Conservation (phyloP, 2,113 vertebrate species). For the Chrysemys picta region DNA sequence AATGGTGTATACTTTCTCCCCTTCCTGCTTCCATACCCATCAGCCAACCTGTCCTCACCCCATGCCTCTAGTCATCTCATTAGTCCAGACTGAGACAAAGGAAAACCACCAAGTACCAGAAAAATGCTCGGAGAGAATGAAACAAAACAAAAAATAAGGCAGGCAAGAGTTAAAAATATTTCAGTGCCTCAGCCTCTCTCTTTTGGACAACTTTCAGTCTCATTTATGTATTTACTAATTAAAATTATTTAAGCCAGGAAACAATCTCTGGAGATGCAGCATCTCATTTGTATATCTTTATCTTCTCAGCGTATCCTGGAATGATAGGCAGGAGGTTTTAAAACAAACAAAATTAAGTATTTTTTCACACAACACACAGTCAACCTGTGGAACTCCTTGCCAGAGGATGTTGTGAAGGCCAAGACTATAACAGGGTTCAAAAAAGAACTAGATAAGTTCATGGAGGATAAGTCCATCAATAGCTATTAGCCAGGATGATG, state of each 20-base stretch:
- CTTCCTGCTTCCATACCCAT: neutral
- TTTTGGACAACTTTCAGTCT: constrained; percentile 48
- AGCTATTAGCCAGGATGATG: no score
- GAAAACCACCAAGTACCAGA: constrained; percentile 5
- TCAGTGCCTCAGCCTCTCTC: constrained; percentile 38
- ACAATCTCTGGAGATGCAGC: constrained; percentile 63
- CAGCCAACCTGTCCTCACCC: neutral
- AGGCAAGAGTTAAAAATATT: constrained; percentile 49
- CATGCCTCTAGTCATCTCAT: neutral
- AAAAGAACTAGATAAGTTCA: no score
- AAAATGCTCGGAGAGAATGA: neutral
- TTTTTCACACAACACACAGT: no score
- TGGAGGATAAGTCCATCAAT: no score
- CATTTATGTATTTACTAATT: constrained; percentile 82
- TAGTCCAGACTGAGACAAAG: neutral
- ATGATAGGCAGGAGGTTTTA: neutral
- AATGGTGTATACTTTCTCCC: neutral
- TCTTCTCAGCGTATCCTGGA: constrained; percentile 16
- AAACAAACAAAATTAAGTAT: no score
- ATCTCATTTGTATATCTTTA: constrained; percentile 32
- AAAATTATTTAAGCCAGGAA: constrained; percentile 72
- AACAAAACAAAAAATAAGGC: neutral
- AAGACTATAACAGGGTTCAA: no score
- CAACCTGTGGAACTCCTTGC: no score
- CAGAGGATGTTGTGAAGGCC: no score